Base-by-base conservation (phyloP, 2,113 vertebrate genomes). In the Nothobranchius kuhntae region DNA sequence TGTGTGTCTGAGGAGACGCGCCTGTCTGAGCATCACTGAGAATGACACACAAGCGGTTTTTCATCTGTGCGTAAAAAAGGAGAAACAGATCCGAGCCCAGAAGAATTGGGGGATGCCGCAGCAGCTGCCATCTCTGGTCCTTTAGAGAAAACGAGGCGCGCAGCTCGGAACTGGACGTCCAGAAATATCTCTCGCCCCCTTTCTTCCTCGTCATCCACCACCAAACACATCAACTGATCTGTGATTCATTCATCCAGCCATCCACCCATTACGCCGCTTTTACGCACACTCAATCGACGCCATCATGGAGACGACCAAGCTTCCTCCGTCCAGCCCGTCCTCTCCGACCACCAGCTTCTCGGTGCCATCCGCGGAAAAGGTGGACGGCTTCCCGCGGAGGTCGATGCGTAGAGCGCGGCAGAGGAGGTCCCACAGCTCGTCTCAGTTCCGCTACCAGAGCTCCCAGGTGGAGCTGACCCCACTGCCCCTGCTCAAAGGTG, bases 401-500 rank as follows among this genome's bases (percentile, higher is more conserved):
- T 96, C 96, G 40, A 95, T 97, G 81, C 95, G 95, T 80, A 90
- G 96, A 53, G 94, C 95, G 70, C 93, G 95, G 52, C 95, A 95
- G 86, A 89, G 96, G 35, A 92, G 96, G 53, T 96, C 96, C 47
- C 96, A 96, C 82, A 96, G 95, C 81, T 96, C 95, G 13, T 97
- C 96, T 64, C 95, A 96, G 89, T 97, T 97, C 90, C 95, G 95
- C 59, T 96, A 96, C 86, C 95, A 96, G 93, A 96, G 95, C 89
- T 95, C 95, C 83, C 95, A 96, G 89, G 95, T 96, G 90, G 96
- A 97, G 89, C 93, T 97, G 66, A 96, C 95, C 0, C 91, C 95
- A 0, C 93, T 97, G 80, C 95, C 96, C 46, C 91, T 95, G 73
- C 93, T 97, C 78, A 96, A 96, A 95, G 96, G 96, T 97, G 89